phyloP scores from a whole-genome alignment of 1,140 invertebrate species.

The Conus betulinus region DNA sequence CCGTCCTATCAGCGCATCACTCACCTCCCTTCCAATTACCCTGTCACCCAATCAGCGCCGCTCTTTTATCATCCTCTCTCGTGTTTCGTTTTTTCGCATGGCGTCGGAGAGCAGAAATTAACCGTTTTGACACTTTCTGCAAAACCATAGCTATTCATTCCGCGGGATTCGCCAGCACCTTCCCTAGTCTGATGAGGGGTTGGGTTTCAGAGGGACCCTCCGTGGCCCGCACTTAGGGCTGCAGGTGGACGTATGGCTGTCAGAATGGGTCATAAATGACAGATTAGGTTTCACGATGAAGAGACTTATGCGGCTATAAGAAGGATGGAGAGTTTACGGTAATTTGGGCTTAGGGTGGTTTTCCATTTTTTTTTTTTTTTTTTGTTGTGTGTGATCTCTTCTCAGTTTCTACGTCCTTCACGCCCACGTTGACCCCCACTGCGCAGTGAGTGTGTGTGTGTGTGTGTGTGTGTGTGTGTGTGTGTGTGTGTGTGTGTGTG shows the following conservation, averaged over 20 bases:
- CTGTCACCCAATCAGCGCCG: not conserved
- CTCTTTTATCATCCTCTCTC: slow-evolving; percentile 2
- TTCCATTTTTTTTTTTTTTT: no score
- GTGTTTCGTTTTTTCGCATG: not conserved
- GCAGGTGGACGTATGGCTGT: not conserved
- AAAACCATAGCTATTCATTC: not conserved
- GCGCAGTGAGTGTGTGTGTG: no score
- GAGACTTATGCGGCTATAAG: not conserved
- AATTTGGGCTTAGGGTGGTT: not conserved
- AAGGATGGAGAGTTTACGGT: not conserved
- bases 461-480: no score
- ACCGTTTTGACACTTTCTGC: not conserved
- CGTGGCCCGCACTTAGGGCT: not conserved
- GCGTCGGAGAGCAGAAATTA: not conserved
- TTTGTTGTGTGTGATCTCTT: no score
- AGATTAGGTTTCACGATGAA: not conserved
- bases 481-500: no score
- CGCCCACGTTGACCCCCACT: no score
- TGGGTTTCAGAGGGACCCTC: not conserved
- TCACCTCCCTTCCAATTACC: not conserved
- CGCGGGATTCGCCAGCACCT: not conserved
- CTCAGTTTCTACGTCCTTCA: no score
- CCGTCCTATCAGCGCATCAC: not conserved
- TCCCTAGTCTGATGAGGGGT: not conserved
- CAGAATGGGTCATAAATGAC: not conserved